phyloP scores from a whole-genome alignment of 2,113 vertebrate genomes.

The Phylloscopus trochiloides region DNA sequence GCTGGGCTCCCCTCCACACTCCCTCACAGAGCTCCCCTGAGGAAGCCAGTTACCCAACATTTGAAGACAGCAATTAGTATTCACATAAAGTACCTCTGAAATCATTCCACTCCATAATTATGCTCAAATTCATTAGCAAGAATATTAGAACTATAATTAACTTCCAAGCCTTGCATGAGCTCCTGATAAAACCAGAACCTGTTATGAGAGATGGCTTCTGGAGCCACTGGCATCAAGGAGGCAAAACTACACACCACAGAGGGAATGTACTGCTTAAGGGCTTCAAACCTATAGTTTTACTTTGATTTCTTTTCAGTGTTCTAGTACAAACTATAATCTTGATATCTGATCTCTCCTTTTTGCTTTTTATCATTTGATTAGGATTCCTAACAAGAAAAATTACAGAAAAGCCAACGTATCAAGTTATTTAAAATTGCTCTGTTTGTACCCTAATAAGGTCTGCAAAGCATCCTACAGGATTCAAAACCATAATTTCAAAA shows the following conservation, averaged over 20 bases:
- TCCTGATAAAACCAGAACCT: neutral
- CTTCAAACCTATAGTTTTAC: neutral
- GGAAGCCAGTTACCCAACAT: neutral
- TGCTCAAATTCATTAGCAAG: slow-evolving; percentile 47
- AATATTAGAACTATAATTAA: slow-evolving; percentile 56
- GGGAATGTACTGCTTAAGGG: neutral
- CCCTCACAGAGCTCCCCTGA: neutral
- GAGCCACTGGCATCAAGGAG: neutral
- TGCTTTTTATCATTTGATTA: neutral
- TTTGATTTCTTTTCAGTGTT: neutral
- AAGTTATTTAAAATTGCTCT: neutral
- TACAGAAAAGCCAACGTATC: neutral
- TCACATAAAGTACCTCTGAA: slow-evolving; percentile 23
- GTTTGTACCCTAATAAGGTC: neutral
- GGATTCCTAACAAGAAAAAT: neutral
- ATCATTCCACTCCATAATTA: slow-evolving; percentile 40
- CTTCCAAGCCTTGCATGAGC: neutral
- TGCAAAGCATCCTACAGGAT: neutral
- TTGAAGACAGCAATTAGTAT: slow-evolving; percentile 21
- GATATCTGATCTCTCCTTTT: neutral
- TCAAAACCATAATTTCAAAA: neutral
- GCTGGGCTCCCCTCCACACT: fast-evolving
- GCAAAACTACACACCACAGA: neutral
- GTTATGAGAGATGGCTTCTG: neutral
- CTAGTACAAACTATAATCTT: neutral